These are phyloP conservation scores for Pelvicachromis taeniatus DNA, from an alignment of 2,113 vertebrate species.

Conservation along the genomic window DNA sequence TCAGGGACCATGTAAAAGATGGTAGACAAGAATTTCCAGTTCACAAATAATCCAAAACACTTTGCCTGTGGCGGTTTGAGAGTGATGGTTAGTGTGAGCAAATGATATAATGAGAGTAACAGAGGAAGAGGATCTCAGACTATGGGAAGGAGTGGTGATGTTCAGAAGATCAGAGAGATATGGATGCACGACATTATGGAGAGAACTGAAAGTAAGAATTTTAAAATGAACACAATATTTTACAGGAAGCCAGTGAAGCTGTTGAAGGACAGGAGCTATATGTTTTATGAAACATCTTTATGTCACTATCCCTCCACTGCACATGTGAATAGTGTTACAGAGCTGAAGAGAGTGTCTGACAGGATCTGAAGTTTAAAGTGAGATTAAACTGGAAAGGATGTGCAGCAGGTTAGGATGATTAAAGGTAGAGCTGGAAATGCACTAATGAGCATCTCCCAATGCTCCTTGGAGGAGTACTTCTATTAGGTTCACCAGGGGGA, in stretches of 20 bases:
- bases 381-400: neutral
- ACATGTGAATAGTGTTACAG: neutral
- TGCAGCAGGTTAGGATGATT: neutral
- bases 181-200: neutral
- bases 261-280: neutral
- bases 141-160: neutral
- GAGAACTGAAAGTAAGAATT: neutral
- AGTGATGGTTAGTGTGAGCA: neutral
- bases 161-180: neutral
- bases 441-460: too few species aligned
- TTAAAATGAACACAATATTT: accelerated
- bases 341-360: neutral
- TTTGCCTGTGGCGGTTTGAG: neutral
- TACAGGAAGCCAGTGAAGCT: neutral
- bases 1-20: neutral
- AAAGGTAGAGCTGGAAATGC: neutral
- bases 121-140: neutral
- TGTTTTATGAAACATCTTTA: neutral
- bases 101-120: neutral
- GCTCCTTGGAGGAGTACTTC: neutral
- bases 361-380: accelerated
- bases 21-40: neutral
- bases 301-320: neutral
- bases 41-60: neutral
- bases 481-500: accelerated